These are phyloP conservation scores for Sarcophaga carnaria DNA, from an alignment of 2,888 invertebrate species.

Conservation along the genomic window DNA sequence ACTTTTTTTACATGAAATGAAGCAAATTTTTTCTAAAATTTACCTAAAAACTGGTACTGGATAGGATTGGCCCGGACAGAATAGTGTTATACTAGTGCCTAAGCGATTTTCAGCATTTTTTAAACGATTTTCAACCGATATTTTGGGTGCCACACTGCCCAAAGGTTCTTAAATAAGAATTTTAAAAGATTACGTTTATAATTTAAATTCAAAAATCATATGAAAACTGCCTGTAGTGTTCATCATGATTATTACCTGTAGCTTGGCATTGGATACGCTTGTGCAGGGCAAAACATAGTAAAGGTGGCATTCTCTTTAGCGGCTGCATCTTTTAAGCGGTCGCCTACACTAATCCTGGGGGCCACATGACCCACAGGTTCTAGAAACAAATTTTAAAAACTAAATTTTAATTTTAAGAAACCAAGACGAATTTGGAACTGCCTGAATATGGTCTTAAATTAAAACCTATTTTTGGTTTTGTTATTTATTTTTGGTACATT, in stretches of 20 bases:
- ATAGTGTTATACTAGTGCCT: conserved; percentile 84
- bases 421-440: background rate
- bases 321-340: conserved; percentile 84
- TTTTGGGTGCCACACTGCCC: conserved; percentile 83
- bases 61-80: conserved; percentile 89
- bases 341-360: conserved; percentile 87
- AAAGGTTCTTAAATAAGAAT: conserved; percentile 83
- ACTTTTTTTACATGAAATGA: too few relatives aligned
- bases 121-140: conserved; percentile 84
- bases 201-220: background rate
- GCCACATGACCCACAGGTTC: conserved; percentile 83
- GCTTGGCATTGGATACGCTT: conserved; percentile 88
- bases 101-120: conserved; percentile 82
- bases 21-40: conserved; percentile 3
- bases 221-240: conserved; percentile 53
- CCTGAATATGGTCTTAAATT: conserved; percentile 53
- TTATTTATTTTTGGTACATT: background rate
- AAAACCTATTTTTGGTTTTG: background rate
- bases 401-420: background rate
- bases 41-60: conserved; percentile 86
- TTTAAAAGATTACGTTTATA: background rate
- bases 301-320: conserved; percentile 83
- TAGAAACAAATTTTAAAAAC: conserved; percentile 66
- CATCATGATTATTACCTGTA: conserved; percentile 84
- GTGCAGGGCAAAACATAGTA: conserved; percentile 88